Evolutionary conservation across 2,797 vertebrate genomes (phyloP).

Genomic region (Anolis apletophallus): DNA sequence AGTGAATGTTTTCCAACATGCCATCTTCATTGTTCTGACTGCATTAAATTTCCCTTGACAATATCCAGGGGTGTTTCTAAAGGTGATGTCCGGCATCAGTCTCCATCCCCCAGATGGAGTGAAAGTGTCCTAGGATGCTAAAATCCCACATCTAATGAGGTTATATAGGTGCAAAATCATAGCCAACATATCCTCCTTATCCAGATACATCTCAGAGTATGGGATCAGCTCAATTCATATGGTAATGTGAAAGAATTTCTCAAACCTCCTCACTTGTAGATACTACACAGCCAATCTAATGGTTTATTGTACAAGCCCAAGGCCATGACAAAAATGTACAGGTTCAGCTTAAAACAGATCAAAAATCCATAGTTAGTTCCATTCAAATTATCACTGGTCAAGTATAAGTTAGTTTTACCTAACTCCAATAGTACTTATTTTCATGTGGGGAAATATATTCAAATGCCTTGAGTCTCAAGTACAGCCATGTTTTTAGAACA

Average conservation of each 20-base stretch:
- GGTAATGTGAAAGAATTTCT: neutral
- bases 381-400: neutral
- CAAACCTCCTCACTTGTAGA: neutral
- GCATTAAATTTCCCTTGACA: neutral
- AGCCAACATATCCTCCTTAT: neutral
- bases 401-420: neutral
- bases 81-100: neutral
- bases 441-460: neutral
- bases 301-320: no score
- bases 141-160: no score
- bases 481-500: neutral
- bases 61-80: neutral
- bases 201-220: neutral
- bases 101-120: no score
- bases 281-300: neutral
- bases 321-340: no score
- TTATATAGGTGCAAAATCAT: neutral
- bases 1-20: neutral
- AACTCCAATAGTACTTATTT: neutral
- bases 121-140: no score
- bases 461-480: neutral
- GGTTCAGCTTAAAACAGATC: neutral
- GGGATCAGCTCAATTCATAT: neutral
- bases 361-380: neutral
- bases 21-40: neutral